These are phyloP conservation scores for Drosophila vallismaia DNA, from an alignment of 2,888 invertebrate genomes.

Conservation along the genomic window DNA sequence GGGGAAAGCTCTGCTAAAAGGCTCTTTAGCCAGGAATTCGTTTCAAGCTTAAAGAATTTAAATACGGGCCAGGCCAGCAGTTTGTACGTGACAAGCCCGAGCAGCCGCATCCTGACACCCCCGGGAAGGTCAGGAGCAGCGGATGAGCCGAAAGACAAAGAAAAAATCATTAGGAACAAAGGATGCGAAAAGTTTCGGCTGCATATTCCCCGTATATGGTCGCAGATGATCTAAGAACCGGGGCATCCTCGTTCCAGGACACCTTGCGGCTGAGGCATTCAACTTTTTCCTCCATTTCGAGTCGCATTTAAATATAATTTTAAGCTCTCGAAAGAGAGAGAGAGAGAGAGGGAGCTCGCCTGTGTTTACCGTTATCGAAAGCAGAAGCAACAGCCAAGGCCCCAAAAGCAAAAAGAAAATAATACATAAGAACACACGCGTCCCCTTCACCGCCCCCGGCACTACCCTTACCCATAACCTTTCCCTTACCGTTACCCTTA, in stretches of 20 bases:
- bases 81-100: slow-evolving; percentile 37
- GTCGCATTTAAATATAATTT: slow-evolving; percentile 57
- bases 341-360: slow-evolving; percentile 12
- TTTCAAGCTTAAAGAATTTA: slow-evolving; percentile 44
- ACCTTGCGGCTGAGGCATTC: slow-evolving; percentile 2
- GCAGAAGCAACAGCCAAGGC: slow-evolving; percentile 20
- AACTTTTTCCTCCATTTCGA: not conserved
- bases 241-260: not conserved
- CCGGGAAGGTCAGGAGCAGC: slow-evolving; percentile 28
- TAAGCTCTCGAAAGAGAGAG: slow-evolving; percentile 14
- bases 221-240: not conserved
- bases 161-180: slow-evolving; percentile 8
- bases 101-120: not conserved
- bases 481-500: not conserved
- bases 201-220: not conserved
- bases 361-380: slow-evolving; percentile 39
- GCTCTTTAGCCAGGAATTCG: slow-evolving; percentile 41
- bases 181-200: slow-evolving; percentile 1
- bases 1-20: slow-evolving; percentile 42
- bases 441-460: slow-evolving; percentile 2
- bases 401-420: slow-evolving; percentile 25
- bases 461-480: slow-evolving; percentile 1
- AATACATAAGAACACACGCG: slow-evolving; percentile 42
- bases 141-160: not conserved
- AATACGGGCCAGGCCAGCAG: slow-evolving; percentile 17